Percentiles rank a stretch among this genome's conserved stretches.
Conservation (phyloP, 2,113 vertebrate species). For the Takifugu bimaculatus region DNA sequence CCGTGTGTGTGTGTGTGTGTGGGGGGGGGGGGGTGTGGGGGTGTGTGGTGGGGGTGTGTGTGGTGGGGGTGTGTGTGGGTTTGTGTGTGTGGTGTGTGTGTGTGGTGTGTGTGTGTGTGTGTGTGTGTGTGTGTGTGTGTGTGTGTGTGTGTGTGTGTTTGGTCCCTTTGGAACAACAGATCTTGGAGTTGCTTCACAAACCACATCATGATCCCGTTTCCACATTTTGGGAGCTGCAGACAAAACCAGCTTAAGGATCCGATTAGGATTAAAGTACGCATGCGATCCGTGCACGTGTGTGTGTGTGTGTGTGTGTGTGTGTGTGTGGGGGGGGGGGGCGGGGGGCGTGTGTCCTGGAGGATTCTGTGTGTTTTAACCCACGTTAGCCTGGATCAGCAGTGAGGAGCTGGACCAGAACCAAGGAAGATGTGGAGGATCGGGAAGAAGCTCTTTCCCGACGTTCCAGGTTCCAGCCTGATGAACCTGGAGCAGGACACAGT, state of each 20-base stretch:
- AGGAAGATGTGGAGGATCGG: background rate
- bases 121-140: constrained; percentile 23
- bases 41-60: constrained; percentile 1
- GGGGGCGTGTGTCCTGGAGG: constrained; percentile 3
- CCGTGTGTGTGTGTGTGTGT: constrained; percentile 22
- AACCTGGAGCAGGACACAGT: constrained; percentile 7
- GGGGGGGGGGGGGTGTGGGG: constrained; percentile 14
- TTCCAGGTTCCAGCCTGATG: background rate
- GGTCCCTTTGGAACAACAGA: constrained; percentile 17
- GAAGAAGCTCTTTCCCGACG: background rate
- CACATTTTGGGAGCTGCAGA: constrained; percentile 9
- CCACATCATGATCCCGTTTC: constrained; percentile 29
- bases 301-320: background rate
- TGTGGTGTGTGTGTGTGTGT: constrained; percentile 10
- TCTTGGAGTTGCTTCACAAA: constrained; percentile 24
- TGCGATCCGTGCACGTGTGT: background rate
- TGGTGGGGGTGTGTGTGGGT: constrained; percentile 11
- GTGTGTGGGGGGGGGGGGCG: too few species aligned
- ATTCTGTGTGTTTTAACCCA: constrained; percentile 35
- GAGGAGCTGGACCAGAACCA: constrained; percentile 11
- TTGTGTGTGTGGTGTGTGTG: constrained; percentile 15
- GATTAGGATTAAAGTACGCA: constrained; percentile 13
- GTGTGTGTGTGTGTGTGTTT: constrained; percentile 16
- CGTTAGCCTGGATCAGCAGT: constrained; percentile 37
- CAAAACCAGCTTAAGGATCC: constrained; percentile 18